These are phyloP conservation scores for Ginglymostoma cirratum DNA, from an alignment of 2,113 vertebrate genomes.

Conservation along the genomic window DNA sequence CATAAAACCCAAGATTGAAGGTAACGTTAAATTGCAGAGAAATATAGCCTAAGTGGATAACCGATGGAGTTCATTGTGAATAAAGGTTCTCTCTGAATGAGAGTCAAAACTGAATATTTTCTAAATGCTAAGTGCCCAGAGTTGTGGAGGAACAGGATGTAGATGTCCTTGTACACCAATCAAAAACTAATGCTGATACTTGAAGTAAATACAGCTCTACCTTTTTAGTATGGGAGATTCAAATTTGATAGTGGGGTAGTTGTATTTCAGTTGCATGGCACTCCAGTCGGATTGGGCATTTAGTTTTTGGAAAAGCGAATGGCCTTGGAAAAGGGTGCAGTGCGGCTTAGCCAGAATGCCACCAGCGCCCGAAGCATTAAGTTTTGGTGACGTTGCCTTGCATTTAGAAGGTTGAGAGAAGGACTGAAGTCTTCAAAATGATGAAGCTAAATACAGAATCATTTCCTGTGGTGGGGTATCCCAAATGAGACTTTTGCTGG, in stretches of 20 bases:
- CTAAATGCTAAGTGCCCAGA: neutral
- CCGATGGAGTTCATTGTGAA: neutral
- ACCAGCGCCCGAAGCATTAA: neutral
- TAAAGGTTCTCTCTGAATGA: neutral
- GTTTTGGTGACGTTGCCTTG: neutral
- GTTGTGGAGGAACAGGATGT: neutral
- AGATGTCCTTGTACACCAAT: neutral
- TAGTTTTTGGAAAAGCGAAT: neutral
- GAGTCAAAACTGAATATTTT: neutral
- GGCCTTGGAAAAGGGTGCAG: neutral
- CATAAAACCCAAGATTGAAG: neutral
- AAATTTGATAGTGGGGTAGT: neutral
- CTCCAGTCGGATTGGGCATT: neutral
- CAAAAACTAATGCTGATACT: neutral
- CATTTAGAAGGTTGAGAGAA: neutral
- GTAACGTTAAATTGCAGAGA: neutral
- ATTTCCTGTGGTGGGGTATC: neutral
- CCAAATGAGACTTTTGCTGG: neutral
- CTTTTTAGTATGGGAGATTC: neutral
- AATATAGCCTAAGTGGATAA: neutral
- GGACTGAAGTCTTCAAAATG: neutral
- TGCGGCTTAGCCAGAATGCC: neutral
- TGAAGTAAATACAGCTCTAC: neutral
- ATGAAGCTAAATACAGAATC: neutral
- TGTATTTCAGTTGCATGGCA: neutral